Conservation (phyloP, 2,797 vertebrate genomes). For the Enteromius fasciolatus region DNA sequence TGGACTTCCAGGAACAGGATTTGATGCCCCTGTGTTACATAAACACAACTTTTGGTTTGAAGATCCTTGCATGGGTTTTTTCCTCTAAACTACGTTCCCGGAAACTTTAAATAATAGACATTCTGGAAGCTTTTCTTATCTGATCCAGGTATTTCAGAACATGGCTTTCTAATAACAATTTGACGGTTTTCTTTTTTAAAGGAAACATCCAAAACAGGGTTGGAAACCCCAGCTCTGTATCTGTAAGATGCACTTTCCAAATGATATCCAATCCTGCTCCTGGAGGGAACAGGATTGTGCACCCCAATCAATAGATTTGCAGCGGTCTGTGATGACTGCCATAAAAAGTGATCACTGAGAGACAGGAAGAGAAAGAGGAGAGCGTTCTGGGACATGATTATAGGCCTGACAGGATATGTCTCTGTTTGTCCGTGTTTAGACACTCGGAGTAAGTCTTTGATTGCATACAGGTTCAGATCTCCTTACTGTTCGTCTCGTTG, state of each 20-base stretch:
- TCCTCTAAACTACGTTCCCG: not conserved
- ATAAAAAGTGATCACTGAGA: conserved; percentile 9
- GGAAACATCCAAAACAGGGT: not conserved
- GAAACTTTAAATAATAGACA: not conserved
- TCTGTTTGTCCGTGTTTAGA: not conserved
- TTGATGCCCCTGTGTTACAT: not conserved
- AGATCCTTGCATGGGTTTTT: not conserved
- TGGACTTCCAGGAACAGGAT: not conserved
- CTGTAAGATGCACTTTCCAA: not conserved
- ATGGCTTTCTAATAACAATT: not conserved
- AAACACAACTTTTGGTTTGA: not conserved
- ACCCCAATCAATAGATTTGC: conserved; percentile 6
- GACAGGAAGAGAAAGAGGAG: not conserved
- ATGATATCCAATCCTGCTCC: not conserved
- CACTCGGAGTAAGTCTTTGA: not conserved
- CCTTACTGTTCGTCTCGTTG: not conserved
- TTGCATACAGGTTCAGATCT: not conserved
- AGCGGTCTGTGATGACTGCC: not conserved
- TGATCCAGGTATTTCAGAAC: not conserved
- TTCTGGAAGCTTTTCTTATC: not conserved
- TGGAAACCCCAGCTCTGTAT: not conserved
- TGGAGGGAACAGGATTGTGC: not conserved
- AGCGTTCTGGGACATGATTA: conserved; percentile 32
- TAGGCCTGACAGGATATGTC: conserved; percentile 6
- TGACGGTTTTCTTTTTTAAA: not conserved